A percentile compares a stretch with the other conserved stretches of the same genome.
phyloP scores from a whole-genome alignment of 2,797 vertebrate species.

The Notamacropus eugenii region DNA sequence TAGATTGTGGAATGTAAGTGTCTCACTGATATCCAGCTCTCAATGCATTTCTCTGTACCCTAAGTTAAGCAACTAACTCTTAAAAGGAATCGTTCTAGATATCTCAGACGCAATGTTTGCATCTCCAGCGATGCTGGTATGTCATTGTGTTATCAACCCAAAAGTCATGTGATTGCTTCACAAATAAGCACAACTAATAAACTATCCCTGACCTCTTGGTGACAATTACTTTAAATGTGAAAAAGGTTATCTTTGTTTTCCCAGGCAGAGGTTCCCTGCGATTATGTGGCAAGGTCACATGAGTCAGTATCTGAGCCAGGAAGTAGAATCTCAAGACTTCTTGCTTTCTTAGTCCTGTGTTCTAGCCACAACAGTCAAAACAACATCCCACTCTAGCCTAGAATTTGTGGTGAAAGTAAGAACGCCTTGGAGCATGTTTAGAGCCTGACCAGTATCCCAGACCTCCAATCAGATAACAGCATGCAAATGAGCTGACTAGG shows the following conservation, averaged over 20 bases:
- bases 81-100: slow-evolving; percentile 33
- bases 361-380: slow-evolving; percentile 37
- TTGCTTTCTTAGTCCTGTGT: not conserved
- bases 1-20: slow-evolving; percentile 46
- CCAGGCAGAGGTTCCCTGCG: slow-evolving; percentile 11
- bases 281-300: slow-evolving; percentile 49
- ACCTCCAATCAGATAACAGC: slow-evolving; percentile 7
- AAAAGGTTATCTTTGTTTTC: not conserved
- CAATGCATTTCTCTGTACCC: not conserved
- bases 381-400: slow-evolving; percentile 29
- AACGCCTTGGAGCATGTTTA: not conserved
- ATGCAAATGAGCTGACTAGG: slow-evolving; percentile 15
- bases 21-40: not conserved
- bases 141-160: slow-evolving; percentile 26
- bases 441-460: not conserved
- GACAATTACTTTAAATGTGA: slow-evolving; percentile 21
- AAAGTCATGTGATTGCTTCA: slow-evolving; percentile 15
- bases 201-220: not conserved
- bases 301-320: slow-evolving; percentile 15
- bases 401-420: slow-evolving; percentile 49
- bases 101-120: not conserved
- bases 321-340: slow-evolving; percentile 42
- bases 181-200: slow-evolving; percentile 6
- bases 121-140: slow-evolving; percentile 36
- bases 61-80: slow-evolving; percentile 37